phyloP scores from a whole-genome alignment of 1,140 invertebrate genomes.

The Heliothis subflexa region DNA sequence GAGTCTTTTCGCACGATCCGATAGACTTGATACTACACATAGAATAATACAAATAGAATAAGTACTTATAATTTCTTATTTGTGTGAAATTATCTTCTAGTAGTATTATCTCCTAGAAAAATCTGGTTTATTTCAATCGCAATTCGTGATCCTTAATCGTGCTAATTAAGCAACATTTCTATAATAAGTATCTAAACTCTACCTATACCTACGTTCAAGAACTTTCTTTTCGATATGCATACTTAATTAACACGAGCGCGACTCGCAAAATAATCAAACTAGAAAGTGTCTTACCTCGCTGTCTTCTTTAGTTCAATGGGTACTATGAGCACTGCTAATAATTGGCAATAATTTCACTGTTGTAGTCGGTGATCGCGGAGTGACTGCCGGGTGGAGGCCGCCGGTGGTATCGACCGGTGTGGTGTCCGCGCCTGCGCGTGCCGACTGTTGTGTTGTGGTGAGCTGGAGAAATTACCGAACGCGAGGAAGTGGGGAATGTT shows the following conservation, averaged over 20 bases:
- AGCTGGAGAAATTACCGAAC: slow-evolving; percentile 2
- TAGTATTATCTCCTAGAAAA: no score
- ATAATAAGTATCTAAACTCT: background rate
- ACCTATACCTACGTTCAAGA: background rate
- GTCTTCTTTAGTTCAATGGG: slow-evolving; percentile 2
- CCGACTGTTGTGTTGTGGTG: background rate
- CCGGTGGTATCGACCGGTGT: background rate
- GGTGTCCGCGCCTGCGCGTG: background rate
- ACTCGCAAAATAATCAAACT: slow-evolving; percentile 14
- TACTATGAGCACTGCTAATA: slow-evolving; percentile 2
- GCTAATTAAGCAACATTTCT: background rate
- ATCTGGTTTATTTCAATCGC: no score
- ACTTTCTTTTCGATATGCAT: slow-evolving; percentile 25
- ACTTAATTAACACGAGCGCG: background rate
- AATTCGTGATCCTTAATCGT: background rate
- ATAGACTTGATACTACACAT: no score
- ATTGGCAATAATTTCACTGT: slow-evolving; percentile 31
- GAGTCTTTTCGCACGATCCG: no score
- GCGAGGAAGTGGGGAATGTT: slow-evolving; percentile 11
- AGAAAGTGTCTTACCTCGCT: slow-evolving; percentile 38
- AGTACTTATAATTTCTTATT: no score
- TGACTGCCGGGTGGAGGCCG: background rate
- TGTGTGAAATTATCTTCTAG: no score
- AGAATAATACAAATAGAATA: no score
- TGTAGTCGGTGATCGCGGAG: background rate